These are phyloP conservation scores for Poicephalus gulielmi DNA, from an alignment of 2,113 vertebrate genomes.

Conservation along the genomic window DNA sequence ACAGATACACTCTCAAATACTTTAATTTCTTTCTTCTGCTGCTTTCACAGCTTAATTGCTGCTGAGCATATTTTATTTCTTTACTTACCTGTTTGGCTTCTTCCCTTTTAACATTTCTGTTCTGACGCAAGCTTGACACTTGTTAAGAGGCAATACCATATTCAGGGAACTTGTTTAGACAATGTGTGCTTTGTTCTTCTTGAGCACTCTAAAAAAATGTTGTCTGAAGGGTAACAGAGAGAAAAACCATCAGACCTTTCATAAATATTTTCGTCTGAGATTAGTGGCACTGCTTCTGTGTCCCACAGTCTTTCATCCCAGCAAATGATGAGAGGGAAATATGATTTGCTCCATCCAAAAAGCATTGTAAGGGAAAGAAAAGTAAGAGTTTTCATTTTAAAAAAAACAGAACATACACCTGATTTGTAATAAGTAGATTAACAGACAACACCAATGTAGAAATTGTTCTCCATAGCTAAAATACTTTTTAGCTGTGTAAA, in stretches of 20 bases:
- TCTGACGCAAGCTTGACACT: background rate
- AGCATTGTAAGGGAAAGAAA: background rate
- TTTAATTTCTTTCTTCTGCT: background rate
- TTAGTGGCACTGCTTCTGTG: background rate
- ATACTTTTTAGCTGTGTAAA: background rate
- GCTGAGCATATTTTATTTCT: background rate
- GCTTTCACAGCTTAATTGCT: background rate
- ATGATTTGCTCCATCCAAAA: background rate
- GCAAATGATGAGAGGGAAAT: background rate
- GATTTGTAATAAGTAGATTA: background rate
- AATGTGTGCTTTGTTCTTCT: constrained; percentile 16
- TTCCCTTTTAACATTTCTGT: constrained; percentile 3
- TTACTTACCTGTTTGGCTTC: constrained; percentile 27
- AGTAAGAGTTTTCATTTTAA: background rate
- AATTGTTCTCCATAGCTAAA: background rate
- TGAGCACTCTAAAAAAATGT: background rate
- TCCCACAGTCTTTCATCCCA: background rate
- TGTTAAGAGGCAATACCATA: background rate
- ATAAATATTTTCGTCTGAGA: constrained; percentile 23
- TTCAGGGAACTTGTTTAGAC: constrained; percentile 11
- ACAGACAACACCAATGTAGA: background rate
- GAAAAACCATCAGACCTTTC: background rate
- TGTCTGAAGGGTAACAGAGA: background rate
- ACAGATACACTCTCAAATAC: background rate
- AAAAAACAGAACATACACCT: background rate